phyloP scores from a whole-genome alignment of 2,888 invertebrate species.

The Scaptodrosophila latifasciaeformis region DNA sequence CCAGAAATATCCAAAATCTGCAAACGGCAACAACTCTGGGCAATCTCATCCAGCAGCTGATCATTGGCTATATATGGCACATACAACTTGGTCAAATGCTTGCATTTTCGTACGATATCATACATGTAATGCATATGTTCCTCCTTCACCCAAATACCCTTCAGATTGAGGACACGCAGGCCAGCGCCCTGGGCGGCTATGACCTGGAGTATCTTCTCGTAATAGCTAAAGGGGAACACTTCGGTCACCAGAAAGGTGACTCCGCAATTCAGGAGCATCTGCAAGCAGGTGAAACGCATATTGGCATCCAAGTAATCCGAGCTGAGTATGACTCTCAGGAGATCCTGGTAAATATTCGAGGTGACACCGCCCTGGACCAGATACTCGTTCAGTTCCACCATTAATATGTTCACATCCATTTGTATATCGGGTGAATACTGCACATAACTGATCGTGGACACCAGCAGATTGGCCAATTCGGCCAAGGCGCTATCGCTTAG shows the following conservation, averaged over 20 bases:
- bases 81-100: constrained; percentile 79
- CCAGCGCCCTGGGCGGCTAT: constrained; percentile 80
- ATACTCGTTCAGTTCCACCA: constrained; percentile 79
- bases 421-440: constrained; percentile 77
- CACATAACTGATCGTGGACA: constrained; percentile 79
- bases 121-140: constrained; percentile 81
- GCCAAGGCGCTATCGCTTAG: constrained; percentile 79
- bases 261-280: constrained; percentile 80
- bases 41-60: constrained; percentile 79
- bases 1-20: constrained; percentile 82
- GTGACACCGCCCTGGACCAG: constrained; percentile 80
- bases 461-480: constrained; percentile 78
- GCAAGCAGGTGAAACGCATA: constrained; percentile 80
- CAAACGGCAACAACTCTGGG: constrained; percentile 77
- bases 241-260: constrained; percentile 81
- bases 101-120: constrained; percentile 78
- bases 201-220: constrained; percentile 81
- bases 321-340: constrained; percentile 80
- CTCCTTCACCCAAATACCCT: constrained; percentile 84
- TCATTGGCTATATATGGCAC: constrained; percentile 84
- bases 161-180: constrained; percentile 80
- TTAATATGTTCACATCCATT: constrained; percentile 78
- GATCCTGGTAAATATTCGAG: constrained; percentile 82
- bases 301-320: constrained; percentile 82
- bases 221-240: constrained; percentile 83